These are phyloP conservation scores for Trissolcus japonicus DNA, from an alignment of 2,888 invertebrate genomes.

Conservation along the genomic window DNA sequence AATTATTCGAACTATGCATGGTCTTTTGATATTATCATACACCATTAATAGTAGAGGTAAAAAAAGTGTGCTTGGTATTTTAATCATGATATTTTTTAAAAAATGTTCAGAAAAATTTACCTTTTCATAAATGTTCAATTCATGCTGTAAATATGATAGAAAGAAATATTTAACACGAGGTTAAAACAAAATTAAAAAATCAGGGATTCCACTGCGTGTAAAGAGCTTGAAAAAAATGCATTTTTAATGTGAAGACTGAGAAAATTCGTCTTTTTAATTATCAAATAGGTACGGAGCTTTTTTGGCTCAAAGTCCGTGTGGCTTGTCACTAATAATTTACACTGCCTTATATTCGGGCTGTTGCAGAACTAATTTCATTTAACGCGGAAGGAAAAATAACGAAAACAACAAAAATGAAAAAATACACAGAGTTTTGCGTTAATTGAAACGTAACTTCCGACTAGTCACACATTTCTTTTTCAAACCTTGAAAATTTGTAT, in stretches of 20 bases:
- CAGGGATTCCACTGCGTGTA: too few species aligned
- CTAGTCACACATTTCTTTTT: not conserved
- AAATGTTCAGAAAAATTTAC: too few species aligned
- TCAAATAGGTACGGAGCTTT: slow-evolving; percentile 12
- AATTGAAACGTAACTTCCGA: not conserved
- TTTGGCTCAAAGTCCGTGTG: slow-evolving; percentile 26
- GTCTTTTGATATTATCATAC: not conserved
- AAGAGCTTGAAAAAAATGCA: too few species aligned
- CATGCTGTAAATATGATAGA: too few species aligned
- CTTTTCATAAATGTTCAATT: too few species aligned
- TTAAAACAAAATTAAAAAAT: not conserved
- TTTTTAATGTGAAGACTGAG: not conserved
- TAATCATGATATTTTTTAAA: too few species aligned
- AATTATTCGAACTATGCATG: slow-evolving; percentile 5
- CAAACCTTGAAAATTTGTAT: not conserved
- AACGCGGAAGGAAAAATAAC: slow-evolving; percentile 3
- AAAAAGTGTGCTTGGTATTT: too few species aligned
- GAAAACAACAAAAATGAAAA: not conserved
- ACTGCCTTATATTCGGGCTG: slow-evolving; percentile 19
- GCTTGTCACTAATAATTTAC: slow-evolving; percentile 31
- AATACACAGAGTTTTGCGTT: not conserved
- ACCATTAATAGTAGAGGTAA: too few species aligned
- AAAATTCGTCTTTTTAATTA: slow-evolving; percentile 30
- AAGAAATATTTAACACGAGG: not conserved
- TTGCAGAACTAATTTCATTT: slow-evolving; percentile 25